A percentile compares a stretch with the other conserved stretches of the same genome.
phyloP scores from a whole-genome alignment of 1,140 invertebrate genomes.

The Papilio helenus region DNA sequence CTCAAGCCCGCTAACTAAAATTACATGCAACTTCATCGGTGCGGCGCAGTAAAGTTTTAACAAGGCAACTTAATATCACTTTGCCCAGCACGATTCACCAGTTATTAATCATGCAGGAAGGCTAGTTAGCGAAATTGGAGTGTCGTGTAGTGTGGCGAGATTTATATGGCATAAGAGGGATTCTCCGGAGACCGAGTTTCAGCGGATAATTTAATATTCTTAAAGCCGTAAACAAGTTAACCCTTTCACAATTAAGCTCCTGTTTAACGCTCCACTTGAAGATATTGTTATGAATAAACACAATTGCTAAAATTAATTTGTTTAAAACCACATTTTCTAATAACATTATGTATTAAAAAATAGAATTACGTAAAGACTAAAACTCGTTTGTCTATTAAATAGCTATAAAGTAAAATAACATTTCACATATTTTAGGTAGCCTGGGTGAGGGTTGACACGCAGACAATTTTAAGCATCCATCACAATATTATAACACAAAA shows the following conservation, averaged over 20 bases:
- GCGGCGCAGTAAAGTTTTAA: constrained; percentile 78
- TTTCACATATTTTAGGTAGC: constrained; percentile 86
- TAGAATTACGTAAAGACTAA: too few species aligned
- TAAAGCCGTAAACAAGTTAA: constrained; percentile 61
- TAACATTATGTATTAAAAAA: too few species aligned
- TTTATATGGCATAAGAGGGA: constrained; percentile 59
- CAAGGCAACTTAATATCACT: constrained; percentile 83
- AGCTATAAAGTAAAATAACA: too few species aligned
- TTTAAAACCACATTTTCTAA: background rate
- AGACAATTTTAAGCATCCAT: constrained; percentile 95
- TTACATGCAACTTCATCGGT: constrained; percentile 66
- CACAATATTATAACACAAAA: constrained; percentile 95
- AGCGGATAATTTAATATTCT: constrained; percentile 67
- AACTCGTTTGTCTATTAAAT: too few species aligned
- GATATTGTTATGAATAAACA: background rate
- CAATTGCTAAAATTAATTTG: background rate
- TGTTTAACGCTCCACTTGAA: background rate
- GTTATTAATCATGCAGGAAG: constrained; percentile 81
- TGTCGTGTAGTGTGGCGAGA: constrained; percentile 61
- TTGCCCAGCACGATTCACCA: constrained; percentile 75
- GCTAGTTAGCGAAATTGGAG: constrained; percentile 80
- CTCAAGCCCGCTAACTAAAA: constrained; percentile 51
- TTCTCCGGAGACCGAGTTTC: constrained; percentile 52
- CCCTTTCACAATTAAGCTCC: constrained; percentile 41
- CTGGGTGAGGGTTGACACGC: constrained; percentile 95